Conservation (phyloP, 2,888 invertebrate species). For the Proisotoma minuta region DNA sequence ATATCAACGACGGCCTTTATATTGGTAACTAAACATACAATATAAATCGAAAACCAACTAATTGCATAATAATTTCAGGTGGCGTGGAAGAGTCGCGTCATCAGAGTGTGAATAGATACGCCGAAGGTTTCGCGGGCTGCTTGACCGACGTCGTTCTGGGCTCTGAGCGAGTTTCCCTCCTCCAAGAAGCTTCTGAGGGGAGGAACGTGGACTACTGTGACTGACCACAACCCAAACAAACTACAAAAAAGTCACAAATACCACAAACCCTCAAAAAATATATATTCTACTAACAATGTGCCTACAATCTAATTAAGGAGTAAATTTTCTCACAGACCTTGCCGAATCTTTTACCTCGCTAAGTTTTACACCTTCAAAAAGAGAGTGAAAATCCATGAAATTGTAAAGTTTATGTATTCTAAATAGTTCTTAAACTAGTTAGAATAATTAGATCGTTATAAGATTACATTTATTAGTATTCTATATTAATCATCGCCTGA, state of each 20-base stretch:
- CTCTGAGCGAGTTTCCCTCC: constrained; percentile 65
- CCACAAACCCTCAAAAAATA: background rate
- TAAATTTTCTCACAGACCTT: no score
- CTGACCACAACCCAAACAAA: constrained; percentile 27
- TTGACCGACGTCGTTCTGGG: constrained; percentile 76
- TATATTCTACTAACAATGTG: constrained; percentile 2
- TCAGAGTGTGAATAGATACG: constrained; percentile 58
- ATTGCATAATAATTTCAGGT: constrained; percentile 56
- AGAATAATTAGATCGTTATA: background rate
- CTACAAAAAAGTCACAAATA: background rate
- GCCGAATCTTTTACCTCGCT: no score
- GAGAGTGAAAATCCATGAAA: no score
- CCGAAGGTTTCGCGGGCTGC: constrained; percentile 72
- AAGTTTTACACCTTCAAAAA: no score
- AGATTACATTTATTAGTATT: constrained; percentile 1
- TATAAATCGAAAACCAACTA: constrained; percentile 1
- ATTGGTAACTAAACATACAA: constrained; percentile 80
- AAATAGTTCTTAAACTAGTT: background rate
- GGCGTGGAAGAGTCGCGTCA: constrained; percentile 72
- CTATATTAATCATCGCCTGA: constrained; percentile 10
- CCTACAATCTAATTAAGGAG: no score
- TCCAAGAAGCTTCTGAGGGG: constrained; percentile 63
- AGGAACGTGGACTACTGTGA: constrained; percentile 51
- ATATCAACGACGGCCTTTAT: constrained; percentile 81
- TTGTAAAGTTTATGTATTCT: background rate